These are phyloP conservation scores for Myripristis jacobus DNA, from an alignment of 2,797 vertebrate species.

Conservation along the genomic window DNA sequence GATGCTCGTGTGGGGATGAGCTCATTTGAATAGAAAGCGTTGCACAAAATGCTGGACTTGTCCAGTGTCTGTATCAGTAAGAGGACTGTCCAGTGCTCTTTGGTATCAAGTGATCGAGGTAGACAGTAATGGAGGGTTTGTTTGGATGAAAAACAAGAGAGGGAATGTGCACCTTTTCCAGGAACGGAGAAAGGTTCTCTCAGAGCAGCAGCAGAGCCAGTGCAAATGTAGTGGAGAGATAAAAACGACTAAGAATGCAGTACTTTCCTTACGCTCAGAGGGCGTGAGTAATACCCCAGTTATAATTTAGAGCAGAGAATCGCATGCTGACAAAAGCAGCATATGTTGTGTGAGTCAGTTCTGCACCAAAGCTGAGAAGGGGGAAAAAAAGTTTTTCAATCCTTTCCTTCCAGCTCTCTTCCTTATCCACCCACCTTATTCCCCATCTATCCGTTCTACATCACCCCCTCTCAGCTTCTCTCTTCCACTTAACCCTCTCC, in stretches of 20 bases:
- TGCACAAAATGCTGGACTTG: constrained; percentile 53
- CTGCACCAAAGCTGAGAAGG: constrained; percentile 76
- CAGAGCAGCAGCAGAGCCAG: constrained; percentile 31
- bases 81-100: constrained; percentile 29
- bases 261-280: constrained; percentile 72
- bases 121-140: background rate
- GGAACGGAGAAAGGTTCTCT: constrained; percentile 22
- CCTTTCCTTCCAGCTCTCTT: constrained; percentile 62
- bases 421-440: constrained; percentile 55
- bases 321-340: constrained; percentile 83
- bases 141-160: background rate
- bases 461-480: constrained; percentile 42
- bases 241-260: constrained; percentile 69
- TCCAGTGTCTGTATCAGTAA: constrained; percentile 59
- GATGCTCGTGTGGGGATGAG: constrained; percentile 56
- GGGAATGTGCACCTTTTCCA: constrained; percentile 15
- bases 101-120: constrained; percentile 49
- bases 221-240: constrained; percentile 66
- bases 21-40: constrained; percentile 55
- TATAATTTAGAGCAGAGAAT: constrained; percentile 82
- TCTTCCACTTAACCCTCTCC: constrained; percentile 23
- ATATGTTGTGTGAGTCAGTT: constrained; percentile 85
- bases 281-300: constrained; percentile 79
- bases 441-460: constrained; percentile 63
- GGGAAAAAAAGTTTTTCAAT: constrained; percentile 47